Evolutionary conservation across 2,113 vertebrate genomes (phyloP), one percentile per base, ranked within the genome.

Genomic region (Mesocricetus auratus): DNA sequence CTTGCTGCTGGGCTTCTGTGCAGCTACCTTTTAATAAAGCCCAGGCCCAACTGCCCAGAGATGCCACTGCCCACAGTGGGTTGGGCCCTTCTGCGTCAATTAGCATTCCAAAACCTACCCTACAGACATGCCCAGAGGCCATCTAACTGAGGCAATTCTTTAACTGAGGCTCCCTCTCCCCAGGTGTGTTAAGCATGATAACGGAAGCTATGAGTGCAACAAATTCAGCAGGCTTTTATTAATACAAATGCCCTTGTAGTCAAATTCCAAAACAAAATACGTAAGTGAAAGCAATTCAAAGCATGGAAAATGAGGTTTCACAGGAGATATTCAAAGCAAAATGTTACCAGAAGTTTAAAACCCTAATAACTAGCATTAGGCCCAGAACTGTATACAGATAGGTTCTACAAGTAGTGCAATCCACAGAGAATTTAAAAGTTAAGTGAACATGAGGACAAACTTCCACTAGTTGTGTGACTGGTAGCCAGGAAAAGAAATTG

Each of bases 291-390:
- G 2, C 36, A 10, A 86, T 26, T 66, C 4, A 94, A 91, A 83
- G n/a, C 13, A 33, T 60, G 12, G 21, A 89, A 94, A 77, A 91
- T 66, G 13, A 93, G 91, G 79, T 81, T 73, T 89, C 21, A 81
- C 10, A 93, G 31, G 8, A 71, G 53, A 73, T 64, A 4, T 89
- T 95, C 87, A 89, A 89, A 96, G 68, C 13, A 68, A 62, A 60
- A 89, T 15, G 2, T 71, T 71, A 89, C 22, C 75, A 69, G n/a
- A 94, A 96, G 50, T 82, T 95, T 15, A 81, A 97, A 93, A 95
- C 33, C 16, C 42, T 91, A 64, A 81, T 74, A 89, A 33, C 10
- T 13, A 89, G 4, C n/a, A 71, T 33, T 50, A 71, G 8, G 31
- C 53, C 92, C 19, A 75, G 22, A 91, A 68, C 33, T 58, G 50